Evolutionary conservation across 2,888 invertebrate species (phyloP).

Genomic region (Leucania comma): DNA sequence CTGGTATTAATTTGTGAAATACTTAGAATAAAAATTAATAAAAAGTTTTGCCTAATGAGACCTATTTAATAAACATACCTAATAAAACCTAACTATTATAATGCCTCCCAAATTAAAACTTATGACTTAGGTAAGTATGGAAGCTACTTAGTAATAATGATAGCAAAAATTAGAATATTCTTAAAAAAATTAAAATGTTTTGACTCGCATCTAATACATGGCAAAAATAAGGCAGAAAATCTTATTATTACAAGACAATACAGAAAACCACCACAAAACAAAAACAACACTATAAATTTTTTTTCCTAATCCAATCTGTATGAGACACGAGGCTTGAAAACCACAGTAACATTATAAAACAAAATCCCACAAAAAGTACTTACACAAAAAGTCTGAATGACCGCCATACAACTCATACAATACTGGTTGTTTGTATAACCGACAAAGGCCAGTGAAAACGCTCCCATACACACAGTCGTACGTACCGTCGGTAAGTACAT

Average conservation of each 20-base stretch:
- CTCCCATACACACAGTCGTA: constrained; percentile 70
- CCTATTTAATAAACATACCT: not conserved
- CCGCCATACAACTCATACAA: constrained; percentile 42
- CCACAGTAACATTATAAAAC: constrained; percentile 19
- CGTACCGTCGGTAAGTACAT: constrained; percentile 59
- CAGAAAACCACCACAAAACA: not conserved
- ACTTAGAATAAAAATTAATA: not conserved
- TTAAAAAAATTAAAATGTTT: not conserved
- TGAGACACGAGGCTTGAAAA: constrained; percentile 31
- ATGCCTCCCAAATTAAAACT: not conserved
- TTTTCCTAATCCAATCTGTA: constrained; percentile 31
- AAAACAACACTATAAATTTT: not conserved
- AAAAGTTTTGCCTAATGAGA: too few relatives aligned
- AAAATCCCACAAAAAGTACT: constrained; percentile 40
- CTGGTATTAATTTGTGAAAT: not conserved
- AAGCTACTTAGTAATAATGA: not conserved
- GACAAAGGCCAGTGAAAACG: constrained; percentile 80
- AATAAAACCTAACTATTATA: not conserved
- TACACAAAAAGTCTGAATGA: constrained; percentile 25
- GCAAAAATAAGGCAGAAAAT: not conserved
- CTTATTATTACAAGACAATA: not conserved
- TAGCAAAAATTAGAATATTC: too few relatives aligned
- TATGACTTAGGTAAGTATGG: not conserved
- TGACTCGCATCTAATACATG: not conserved
- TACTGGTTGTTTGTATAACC: constrained; percentile 48